Conservation (phyloP, 2,888 invertebrate species). For the Frankliniella intonsa region DNA sequence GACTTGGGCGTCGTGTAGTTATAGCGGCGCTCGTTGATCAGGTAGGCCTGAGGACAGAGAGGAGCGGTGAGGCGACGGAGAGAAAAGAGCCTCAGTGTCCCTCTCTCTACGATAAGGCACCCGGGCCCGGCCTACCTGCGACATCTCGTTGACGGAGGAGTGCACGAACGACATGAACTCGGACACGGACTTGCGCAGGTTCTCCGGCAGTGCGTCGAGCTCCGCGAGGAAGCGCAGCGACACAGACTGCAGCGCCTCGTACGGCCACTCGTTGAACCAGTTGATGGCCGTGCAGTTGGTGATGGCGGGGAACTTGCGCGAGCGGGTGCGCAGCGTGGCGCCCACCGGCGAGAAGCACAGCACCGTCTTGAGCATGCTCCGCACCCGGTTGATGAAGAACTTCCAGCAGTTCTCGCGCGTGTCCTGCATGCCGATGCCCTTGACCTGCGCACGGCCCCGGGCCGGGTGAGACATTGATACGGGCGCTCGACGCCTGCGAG, state of each 20-base stretch:
- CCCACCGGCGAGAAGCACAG: conserved; percentile 95
- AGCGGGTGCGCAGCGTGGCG: conserved; percentile 75
- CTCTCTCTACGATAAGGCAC: not conserved
- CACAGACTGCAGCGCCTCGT: conserved; percentile 84
- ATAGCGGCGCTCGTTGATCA: conserved; percentile 79
- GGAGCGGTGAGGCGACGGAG: not conserved
- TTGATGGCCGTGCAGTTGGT: conserved; percentile 90
- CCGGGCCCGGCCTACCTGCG: conserved; percentile 46
- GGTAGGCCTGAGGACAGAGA: conserved; percentile 52
- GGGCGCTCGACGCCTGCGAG: too few species aligned
- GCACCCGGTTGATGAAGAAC: conserved; percentile 87
- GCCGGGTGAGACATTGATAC: too few species aligned
- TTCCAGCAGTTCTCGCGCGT: conserved; percentile 92
- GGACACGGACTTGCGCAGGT: conserved; percentile 59
- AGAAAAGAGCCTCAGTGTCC: too few species aligned
- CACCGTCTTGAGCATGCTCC: conserved; percentile 70
- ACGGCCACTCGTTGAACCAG: conserved; percentile 98
- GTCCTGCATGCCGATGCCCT: conserved; percentile 75
- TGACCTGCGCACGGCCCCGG: conserved; percentile 53
- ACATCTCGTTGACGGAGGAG: conserved; percentile 80
- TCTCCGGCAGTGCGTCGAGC: conserved; percentile 62
- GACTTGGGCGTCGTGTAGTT: conserved; percentile 97
- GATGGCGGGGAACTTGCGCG: conserved; percentile 89
- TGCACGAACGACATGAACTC: conserved; percentile 89
- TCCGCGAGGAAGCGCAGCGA: conserved; percentile 76